Percentiles rank a stretch among this genome's conserved stretches.
phyloP scores from a whole-genome alignment of 1,140 invertebrate species.

The Dreissena rostriformis region DNA sequence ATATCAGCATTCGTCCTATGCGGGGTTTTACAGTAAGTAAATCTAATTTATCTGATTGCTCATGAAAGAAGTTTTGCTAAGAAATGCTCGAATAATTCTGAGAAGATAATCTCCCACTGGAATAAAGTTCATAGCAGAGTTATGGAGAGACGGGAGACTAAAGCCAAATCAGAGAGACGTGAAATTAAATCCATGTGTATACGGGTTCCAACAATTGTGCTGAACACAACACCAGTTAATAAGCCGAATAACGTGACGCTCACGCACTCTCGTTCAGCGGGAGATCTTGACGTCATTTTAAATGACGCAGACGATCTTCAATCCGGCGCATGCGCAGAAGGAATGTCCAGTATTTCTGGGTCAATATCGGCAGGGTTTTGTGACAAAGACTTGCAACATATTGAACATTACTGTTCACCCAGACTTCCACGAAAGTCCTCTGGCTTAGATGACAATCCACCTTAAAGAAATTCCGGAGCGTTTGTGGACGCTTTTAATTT shows the following conservation, averaged over 20 bases:
- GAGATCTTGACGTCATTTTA: slow-evolving; percentile 33
- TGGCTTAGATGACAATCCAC: background rate
- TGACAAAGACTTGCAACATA: slow-evolving; percentile 10
- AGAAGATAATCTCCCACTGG: slow-evolving; percentile 1
- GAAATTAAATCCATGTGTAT: slow-evolving; percentile 39
- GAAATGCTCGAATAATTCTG: too few relatives aligned
- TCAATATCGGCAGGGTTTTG: slow-evolving; percentile 39
- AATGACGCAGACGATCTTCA: slow-evolving; percentile 6
- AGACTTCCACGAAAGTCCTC: slow-evolving; percentile 18
- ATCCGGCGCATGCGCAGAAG: background rate
- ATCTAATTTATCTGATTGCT: too few relatives aligned
- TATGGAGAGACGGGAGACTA: slow-evolving; percentile 35
- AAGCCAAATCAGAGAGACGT: slow-evolving; percentile 30
- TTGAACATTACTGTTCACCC: slow-evolving; percentile 52
- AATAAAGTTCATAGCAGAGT: background rate
- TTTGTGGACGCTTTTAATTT: too few relatives aligned
- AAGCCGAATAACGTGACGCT: slow-evolving; percentile 3
- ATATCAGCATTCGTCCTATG: too few relatives aligned
- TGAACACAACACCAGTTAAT: slow-evolving; percentile 15
- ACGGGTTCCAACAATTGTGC: slow-evolving; percentile 44
- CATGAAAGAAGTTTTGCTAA: too few relatives aligned
- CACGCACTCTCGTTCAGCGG: slow-evolving; percentile 44
- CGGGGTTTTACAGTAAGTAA: too few relatives aligned
- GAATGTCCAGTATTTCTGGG: slow-evolving; percentile 30
- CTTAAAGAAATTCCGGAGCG: slow-evolving; percentile 19